Evolutionary conservation across 1,140 invertebrate species (phyloP).

Genomic region (Neomicropteryx cornuta): DNA sequence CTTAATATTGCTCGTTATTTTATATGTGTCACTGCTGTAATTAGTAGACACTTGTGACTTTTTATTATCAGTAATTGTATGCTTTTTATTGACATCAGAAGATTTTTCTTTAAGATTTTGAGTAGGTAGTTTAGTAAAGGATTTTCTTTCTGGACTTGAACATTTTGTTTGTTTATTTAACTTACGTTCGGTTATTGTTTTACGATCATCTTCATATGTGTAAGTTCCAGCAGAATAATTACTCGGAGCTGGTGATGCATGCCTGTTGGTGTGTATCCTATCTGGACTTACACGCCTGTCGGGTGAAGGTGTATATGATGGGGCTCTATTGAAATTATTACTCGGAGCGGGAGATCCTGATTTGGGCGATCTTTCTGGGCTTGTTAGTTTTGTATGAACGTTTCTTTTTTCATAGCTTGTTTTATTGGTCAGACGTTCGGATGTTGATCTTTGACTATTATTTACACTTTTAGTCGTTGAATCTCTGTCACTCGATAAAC

Average conservation of each 20-base stretch:
- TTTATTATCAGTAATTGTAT: too few relatives aligned
- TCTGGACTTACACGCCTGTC: too few relatives aligned
- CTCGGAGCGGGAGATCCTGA: conserved; percentile 1
- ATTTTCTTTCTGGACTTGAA: too few relatives aligned
- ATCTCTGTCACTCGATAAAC: conserved; percentile 20
- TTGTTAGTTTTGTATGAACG: neutral
- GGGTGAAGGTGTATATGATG: too few relatives aligned
- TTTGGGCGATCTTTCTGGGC: neutral
- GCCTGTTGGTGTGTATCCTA: conserved; percentile 23
- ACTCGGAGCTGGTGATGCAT: conserved; percentile 19
- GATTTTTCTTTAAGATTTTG: neutral
- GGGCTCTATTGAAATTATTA: conserved; percentile 5
- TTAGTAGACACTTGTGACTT: too few relatives aligned
- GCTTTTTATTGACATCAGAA: too few relatives aligned
- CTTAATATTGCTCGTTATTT: too few relatives aligned
- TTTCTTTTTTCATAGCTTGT: neutral
- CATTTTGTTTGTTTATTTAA: neutral
- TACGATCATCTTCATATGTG: conserved; percentile 3
- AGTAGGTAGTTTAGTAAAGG: neutral
- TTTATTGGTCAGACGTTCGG: neutral
- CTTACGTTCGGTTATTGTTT: conserved; percentile 4
- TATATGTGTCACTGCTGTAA: too few relatives aligned
- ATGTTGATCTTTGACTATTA: neutral
- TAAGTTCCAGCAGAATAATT: conserved; percentile 12
- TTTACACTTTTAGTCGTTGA: conserved; percentile 18